Evolutionary conservation across 2,113 vertebrate genomes (phyloP).

Genomic region (Zootoca vivipara): DNA sequence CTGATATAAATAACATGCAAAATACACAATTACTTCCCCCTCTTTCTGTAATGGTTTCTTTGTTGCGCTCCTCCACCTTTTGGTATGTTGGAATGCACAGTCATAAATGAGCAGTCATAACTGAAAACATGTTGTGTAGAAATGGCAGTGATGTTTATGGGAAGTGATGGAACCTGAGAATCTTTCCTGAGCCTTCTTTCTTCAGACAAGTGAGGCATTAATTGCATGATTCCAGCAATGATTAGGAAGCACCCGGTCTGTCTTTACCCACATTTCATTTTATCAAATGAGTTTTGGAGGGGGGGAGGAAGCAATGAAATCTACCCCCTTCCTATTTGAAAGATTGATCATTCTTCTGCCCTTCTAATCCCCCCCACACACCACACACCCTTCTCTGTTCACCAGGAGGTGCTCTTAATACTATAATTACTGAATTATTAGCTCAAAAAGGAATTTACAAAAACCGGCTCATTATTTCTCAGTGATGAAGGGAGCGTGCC

Average conservation of each 20-base stretch:
- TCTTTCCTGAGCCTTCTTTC: neutral
- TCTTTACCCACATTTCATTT: constrained; percentile 33
- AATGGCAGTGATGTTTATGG: constrained; percentile 25
- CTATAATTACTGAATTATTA: constrained; percentile 46
- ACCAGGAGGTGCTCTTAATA: constrained; percentile 44
- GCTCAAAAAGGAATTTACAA: constrained; percentile 50
- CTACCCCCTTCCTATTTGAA: constrained; percentile 18
- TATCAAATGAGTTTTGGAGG: constrained; percentile 50
- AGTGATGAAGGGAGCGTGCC: constrained; percentile 34
- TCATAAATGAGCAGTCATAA: neutral
- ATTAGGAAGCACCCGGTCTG: constrained; percentile 25
- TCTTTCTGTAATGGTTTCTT: neutral
- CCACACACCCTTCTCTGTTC: neutral
- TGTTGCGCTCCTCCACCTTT: neutral
- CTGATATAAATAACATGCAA: constrained; percentile 27
- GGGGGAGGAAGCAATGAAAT: constrained; percentile 27
- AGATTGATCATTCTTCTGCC: constrained; percentile 29
- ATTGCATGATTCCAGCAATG: constrained; percentile 32
- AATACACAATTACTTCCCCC: neutral
- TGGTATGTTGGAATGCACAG: constrained; percentile 9
- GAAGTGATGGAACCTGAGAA: neutral
- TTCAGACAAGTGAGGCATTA: constrained; percentile 49
- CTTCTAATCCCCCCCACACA: constrained; percentile 22
- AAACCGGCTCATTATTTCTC: constrained; percentile 44
- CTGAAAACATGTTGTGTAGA: neutral